Base-by-base conservation (phyloP, 2,113 vertebrate genomes). In the Notothenia coriiceps region DNA sequence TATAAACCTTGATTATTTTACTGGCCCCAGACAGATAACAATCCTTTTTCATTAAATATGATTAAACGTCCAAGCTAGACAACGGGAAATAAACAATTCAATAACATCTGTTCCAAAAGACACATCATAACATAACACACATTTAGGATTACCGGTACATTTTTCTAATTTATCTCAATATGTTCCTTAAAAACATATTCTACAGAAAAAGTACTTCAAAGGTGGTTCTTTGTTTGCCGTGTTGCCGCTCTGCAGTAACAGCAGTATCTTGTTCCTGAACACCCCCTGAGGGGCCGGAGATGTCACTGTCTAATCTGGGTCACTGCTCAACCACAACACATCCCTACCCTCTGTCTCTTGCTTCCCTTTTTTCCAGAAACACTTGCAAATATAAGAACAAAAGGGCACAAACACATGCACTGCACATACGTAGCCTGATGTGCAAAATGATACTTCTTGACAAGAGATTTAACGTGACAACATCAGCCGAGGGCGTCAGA, bases 281-380 rank as follows among this genome's bases (percentile, higher is more conserved):
- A 8, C 82, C 44, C 80, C 76, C 56, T n/a, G 85, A 84, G 86
- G 76, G 70, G 70, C 80, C 47, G 6, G 80, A 83, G 70, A 86
- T 90, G 88, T 77, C 84, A 78, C 70, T 63, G 75, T 81, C 71
- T 89, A 80, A 80, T 85, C 80, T 81, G 83, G 86, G 81, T 88
- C 90, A 88, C 77, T 74, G 84, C 84, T 85, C 74, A 74, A 59
- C 80, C 79, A 57, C 76, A 83, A 52, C 44, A 70, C 70, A 70
- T 65, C 54, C 51, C 65, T 29, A 11, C 8, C 63, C 22, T 69
- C 33, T 18, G 50, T 71, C 35, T 67, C 29, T 25, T 72, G 57
- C 33, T 44, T 81, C 50, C 17, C 8, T 8, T 77, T 62, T 29
- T 61, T n/a, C 18, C 18, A 51, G 11, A 65, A n/a, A 49, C 74